phyloP scores from a whole-genome alignment of 37 sponge, comb jelly and placozoan genomes.

The Oopsacas minuta region DNA sequence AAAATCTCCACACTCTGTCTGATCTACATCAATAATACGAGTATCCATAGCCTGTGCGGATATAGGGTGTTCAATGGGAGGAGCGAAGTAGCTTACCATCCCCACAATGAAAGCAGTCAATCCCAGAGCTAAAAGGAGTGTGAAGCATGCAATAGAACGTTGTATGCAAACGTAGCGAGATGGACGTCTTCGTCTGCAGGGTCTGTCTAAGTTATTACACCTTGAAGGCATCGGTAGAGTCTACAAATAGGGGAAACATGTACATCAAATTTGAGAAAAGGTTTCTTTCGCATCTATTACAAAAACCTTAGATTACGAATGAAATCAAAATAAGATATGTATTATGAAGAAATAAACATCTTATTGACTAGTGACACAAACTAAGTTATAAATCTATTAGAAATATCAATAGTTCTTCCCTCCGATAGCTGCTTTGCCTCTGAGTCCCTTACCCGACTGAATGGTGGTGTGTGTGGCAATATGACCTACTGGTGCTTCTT shows the following conservation, averaged over 20 bases:
- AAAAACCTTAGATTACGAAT: no score
- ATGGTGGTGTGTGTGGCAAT: neutral
- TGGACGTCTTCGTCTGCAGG: neutral
- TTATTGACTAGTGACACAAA: neutral
- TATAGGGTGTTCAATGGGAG: neutral
- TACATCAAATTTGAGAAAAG: no score
- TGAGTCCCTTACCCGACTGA: neutral
- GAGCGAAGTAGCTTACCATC: conserved; percentile 1
- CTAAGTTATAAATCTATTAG: neutral
- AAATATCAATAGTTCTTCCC: neutral
- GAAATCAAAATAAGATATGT: no score
- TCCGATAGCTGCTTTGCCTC: neutral
- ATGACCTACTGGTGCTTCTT: neutral
- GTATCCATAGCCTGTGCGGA: neutral
- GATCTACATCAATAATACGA: neutral
- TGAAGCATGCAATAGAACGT: neutral
- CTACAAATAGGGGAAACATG: no score
- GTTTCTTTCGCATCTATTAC: no score
- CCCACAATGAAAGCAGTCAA: neutral
- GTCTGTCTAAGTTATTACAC: neutral
- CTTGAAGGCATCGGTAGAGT: neutral
- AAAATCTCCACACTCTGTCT: neutral
- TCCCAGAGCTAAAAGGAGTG: neutral
- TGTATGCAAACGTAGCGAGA: neutral
- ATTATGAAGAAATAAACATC: no score